These are phyloP conservation scores for Hedychridium roseum DNA, from an alignment of 2,888 invertebrate species.

Conservation along the genomic window DNA sequence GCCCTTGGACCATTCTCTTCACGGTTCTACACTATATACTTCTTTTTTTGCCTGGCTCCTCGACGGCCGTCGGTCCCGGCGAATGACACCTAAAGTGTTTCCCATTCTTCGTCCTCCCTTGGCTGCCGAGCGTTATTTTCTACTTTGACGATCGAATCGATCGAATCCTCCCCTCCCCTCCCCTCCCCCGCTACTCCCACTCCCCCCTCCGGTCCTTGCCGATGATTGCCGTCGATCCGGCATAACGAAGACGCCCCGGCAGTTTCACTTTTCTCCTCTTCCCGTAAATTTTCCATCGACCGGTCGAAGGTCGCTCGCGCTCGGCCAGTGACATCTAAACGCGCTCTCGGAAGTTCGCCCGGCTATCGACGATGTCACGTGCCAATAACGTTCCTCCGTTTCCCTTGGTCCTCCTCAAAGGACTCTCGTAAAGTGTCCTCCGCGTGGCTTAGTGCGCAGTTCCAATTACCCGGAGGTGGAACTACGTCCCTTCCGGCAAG, in stretches of 20 bases:
- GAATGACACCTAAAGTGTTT: not conserved
- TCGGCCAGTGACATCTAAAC: slow-evolving; percentile 28
- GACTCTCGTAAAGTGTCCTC: slow-evolving; percentile 12
- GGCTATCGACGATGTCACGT: slow-evolving; percentile 45
- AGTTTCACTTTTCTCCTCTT: slow-evolving; percentile 3
- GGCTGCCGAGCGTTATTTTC: no score
- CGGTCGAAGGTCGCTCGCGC: slow-evolving; percentile 14
- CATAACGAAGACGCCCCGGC: no score
- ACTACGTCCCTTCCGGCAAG: slow-evolving; percentile 10
- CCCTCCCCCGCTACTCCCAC: no score
- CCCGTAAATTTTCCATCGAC: slow-evolving; percentile 24
- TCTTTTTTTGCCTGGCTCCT: not conserved
- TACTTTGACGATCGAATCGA: no score
- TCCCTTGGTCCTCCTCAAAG: slow-evolving; percentile 25
- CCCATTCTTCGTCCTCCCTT: not conserved
- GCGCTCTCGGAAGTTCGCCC: slow-evolving; percentile 17
- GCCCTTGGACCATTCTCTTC: no score
- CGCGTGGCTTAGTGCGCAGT: slow-evolving; percentile 24
- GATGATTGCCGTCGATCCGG: no score
- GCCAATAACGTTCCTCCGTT: slow-evolving; percentile 51
- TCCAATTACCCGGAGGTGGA: slow-evolving; percentile 13
- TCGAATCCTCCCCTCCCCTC: no score
- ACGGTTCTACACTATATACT: no score
- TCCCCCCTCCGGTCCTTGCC: no score
- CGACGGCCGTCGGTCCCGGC: slow-evolving; percentile 5